Evolutionary conservation across 2,797 vertebrate species (phyloP).

Genomic region (Miichthys miiuy): DNA sequence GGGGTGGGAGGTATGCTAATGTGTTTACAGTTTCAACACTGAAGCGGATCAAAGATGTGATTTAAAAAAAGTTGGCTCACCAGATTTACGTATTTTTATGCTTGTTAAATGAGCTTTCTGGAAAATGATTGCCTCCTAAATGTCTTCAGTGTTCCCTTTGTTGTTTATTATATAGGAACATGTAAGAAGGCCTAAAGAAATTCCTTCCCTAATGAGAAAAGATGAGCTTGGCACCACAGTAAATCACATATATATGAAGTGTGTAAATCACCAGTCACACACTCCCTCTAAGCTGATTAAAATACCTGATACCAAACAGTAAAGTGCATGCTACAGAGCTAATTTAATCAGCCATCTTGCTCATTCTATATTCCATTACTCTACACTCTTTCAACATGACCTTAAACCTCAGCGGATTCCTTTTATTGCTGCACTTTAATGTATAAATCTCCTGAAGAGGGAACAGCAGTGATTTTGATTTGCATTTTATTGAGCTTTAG

Average conservation of each 20-base stretch:
- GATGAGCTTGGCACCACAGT: slow-evolving; percentile 39
- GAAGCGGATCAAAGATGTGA: slow-evolving; percentile 44
- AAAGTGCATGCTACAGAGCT: slow-evolving; percentile 26
- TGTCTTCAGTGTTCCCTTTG: slow-evolving; percentile 18
- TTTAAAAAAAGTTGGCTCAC: not conserved
- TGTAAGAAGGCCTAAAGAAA: slow-evolving; percentile 21
- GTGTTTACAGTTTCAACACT: slow-evolving; percentile 64
- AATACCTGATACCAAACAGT: slow-evolving; percentile 65
- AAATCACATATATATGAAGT: slow-evolving; percentile 56
- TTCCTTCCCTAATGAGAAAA: slow-evolving; percentile 57
- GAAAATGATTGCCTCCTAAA: slow-evolving; percentile 41
- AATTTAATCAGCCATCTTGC: slow-evolving; percentile 67
- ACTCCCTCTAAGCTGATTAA: slow-evolving; percentile 65
- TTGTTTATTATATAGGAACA: slow-evolving; percentile 25
- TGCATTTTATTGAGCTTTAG: slow-evolving; percentile 76
- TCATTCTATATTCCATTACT: slow-evolving; percentile 76
- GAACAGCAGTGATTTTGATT: slow-evolving; percentile 66
- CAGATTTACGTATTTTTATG: slow-evolving; percentile 14
- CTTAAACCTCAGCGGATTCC: slow-evolving; percentile 61
- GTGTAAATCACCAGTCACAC: slow-evolving; percentile 54
- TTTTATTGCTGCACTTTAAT: slow-evolving; percentile 75
- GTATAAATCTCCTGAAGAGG: slow-evolving; percentile 73
- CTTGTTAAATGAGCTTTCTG: slow-evolving; percentile 40
- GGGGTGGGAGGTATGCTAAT: slow-evolving; percentile 67
- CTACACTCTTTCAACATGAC: slow-evolving; percentile 69